Percentiles rank a stretch among this genome's conserved stretches.
phyloP scores from a whole-genome alignment of 2,797 vertebrate species.

The Ceryle rudis region DNA sequence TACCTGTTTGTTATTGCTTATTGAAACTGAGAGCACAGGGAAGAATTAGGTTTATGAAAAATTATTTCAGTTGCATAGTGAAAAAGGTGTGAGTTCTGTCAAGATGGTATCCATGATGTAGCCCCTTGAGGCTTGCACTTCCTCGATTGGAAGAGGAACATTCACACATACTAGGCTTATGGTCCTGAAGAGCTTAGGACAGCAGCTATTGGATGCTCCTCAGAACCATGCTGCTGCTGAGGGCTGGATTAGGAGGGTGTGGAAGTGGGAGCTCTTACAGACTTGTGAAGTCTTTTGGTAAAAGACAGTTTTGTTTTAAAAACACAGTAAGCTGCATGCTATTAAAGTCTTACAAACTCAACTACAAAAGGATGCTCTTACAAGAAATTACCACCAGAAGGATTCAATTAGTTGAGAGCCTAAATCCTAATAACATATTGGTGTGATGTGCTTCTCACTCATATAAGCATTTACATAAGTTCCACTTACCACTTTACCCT shows the following conservation, averaged over 20 bases:
- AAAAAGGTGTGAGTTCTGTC: background rate
- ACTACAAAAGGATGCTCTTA: background rate
- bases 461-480: background rate
- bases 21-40: background rate
- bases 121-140: background rate
- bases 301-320: background rate
- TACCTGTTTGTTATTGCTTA: background rate
- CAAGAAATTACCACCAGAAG: background rate
- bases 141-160: background rate
- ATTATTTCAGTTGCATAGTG: background rate
- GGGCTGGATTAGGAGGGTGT: background rate
- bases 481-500: background rate
- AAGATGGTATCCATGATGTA: background rate
- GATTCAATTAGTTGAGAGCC: background rate
- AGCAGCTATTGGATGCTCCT: background rate
- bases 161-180: accelerated
- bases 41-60: background rate
- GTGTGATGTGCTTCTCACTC: background rate
- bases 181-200: background rate
- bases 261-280: background rate
- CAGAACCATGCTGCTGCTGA: background rate
- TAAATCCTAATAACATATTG: background rate
- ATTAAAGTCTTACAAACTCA: background rate
- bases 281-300: background rate
- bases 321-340: background rate